Base-by-base conservation (phyloP, 1,140 invertebrate species). In the Zaprionus ghesquierei region DNA sequence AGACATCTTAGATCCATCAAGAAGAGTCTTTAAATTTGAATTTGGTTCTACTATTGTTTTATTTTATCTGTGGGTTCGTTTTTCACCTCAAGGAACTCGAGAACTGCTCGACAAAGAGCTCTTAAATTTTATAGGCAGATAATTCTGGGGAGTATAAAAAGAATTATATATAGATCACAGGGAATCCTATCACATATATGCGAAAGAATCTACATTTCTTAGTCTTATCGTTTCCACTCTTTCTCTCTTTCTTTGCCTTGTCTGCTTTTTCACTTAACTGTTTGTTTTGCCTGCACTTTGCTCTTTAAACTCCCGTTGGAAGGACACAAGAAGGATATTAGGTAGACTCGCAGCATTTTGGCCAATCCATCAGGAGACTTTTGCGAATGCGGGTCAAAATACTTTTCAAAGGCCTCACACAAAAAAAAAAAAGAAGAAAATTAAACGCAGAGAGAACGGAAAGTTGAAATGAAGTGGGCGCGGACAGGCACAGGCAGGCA, bases 331-430 rank as follows among this genome's bases (percentile, higher is more conserved):
- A 6, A 46, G 18, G 20, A 29, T 8, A 27, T 22, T 29, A 12
- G 53, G 15, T 25, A 13, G 5, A 33, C 56, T 15, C 23, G 23
- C 35, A 4, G 31, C 13, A 18, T 60, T 78, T 78, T 44, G 69
- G 75, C 54, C 74, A 77, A 86, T 76, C 75, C 75, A 70, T 86
- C 78, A 81, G 53, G 58, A 54, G 44, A 63, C 68, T 64, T 44
- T 50, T 64, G 68, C 61, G 46, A 78, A 81, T 77, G 81, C 81
- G 81, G 81, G 81, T 79, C 80, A 84, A 74, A 85, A 80, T 73
- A 76, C 76, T 80, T 66, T 70, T 33, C 69, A 79, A 79, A 77
- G 71, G 60, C 41, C 60, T 41, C 38, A 38, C n/a, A 62, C 65
- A 49, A 41, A 60, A 56, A 71, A 29, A 12, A 22, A 10, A 3